A percentile compares a stretch with the other conserved stretches of the same genome.
Evolutionary conservation across 2,797 vertebrate species (phyloP).

Genomic region (Myripristis jacobus): DNA sequence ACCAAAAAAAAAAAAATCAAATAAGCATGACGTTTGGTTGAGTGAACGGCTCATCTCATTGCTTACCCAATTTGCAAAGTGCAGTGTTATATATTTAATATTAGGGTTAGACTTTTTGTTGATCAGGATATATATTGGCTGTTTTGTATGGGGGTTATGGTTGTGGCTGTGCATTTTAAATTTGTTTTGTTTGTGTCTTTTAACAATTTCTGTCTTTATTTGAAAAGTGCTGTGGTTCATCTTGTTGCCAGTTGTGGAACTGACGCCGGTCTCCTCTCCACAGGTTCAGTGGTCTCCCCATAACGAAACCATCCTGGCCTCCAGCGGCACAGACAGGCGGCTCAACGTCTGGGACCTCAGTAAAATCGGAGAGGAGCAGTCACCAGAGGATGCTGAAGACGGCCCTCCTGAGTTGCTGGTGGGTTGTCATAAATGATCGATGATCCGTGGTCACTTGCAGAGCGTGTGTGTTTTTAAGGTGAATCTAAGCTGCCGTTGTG

Average conservation of each 20-base stretch:
- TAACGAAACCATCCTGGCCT: conserved; percentile 97
- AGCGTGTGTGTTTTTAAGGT: neutral
- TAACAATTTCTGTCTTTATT: neutral
- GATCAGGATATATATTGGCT: neutral
- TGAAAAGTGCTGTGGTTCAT: neutral
- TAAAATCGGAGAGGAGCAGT: conserved; percentile 99
- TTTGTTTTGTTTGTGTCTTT: neutral
- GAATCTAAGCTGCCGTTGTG: neutral
- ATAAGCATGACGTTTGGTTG: too few relatives aligned
- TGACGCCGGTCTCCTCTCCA: neutral
- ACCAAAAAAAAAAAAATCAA: too few relatives aligned
- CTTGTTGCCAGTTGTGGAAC: neutral
- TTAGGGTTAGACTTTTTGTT: too few relatives aligned
- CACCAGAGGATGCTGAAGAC: conserved; percentile 97
- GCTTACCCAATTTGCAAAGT: too few relatives aligned
- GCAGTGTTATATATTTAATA: too few relatives aligned
- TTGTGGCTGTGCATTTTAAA: neutral
- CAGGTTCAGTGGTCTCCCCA: conserved; percentile 99
- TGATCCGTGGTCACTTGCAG: neutral
- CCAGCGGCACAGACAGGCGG: conserved; percentile 95
- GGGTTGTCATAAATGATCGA: conserved; percentile 52
- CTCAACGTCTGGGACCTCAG: conserved; percentile 99
- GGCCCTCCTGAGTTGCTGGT: conserved; percentile 97
- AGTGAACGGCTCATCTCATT: too few relatives aligned
- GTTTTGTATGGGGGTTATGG: neutral